A percentile compares a stretch with the other conserved stretches of the same genome.
Conservation (phyloP, 2,888 invertebrate genomes). For the Mesorhabditis belari region DNA sequence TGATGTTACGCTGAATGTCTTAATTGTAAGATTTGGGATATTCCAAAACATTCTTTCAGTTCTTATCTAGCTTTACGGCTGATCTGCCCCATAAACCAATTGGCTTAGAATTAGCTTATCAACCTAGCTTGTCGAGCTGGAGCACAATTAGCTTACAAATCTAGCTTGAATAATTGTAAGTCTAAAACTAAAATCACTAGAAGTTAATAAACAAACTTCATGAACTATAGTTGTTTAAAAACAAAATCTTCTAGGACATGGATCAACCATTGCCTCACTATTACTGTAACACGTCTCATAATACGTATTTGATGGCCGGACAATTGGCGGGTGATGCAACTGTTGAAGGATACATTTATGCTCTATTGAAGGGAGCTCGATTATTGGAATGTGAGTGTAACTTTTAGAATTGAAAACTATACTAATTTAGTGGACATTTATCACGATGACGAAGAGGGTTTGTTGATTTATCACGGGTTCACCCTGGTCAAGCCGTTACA, state of each 20-base stretch:
- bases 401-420: not conserved
- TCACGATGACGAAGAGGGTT: slow-evolving; percentile 61
- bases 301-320: slow-evolving; percentile 63
- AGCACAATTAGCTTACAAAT: not conserved
- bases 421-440: slow-evolving; percentile 62
- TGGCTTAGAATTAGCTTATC: not conserved
- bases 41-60: no score
- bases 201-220: not conserved
- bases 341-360: slow-evolving; percentile 63
- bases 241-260: slow-evolving; percentile 61
- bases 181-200: not conserved
- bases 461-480: slow-evolving; percentile 62
- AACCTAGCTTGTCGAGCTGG: not conserved
- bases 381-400: slow-evolving; percentile 61
- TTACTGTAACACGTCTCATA: slow-evolving; percentile 63
- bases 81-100: not conserved
- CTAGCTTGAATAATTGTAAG: slow-evolving; percentile 32
- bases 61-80: slow-evolving; percentile 34
- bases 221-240: not conserved
- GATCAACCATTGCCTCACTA: slow-evolving; percentile 61
- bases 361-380: slow-evolving; percentile 61
- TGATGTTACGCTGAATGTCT: no score
- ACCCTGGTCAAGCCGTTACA: slow-evolving; percentile 55
- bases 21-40: no score
- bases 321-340: slow-evolving; percentile 63